Conservation (phyloP, 2,888 invertebrate genomes). For the Sthenelais limicola region DNA sequence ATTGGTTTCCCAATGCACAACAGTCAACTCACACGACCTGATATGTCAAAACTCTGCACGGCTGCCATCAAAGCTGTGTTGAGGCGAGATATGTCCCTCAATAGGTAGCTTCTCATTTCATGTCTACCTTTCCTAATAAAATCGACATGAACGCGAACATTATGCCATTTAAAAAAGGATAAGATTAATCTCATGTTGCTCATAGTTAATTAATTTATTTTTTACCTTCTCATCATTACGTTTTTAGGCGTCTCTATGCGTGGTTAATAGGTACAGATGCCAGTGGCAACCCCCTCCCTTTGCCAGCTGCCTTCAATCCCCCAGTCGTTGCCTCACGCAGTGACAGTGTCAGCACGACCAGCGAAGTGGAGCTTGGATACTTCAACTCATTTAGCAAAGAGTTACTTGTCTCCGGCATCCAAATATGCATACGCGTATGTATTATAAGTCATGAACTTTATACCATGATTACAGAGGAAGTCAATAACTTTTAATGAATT, state of each 20-base stretch:
- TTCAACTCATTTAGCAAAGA: constrained; percentile 79
- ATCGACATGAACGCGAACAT: too few species aligned
- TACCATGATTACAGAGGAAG: neutral
- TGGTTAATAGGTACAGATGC: constrained; percentile 85
- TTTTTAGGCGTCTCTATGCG: constrained; percentile 81
- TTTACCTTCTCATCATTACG: too few species aligned
- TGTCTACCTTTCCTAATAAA: too few species aligned
- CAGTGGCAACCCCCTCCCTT: constrained; percentile 48
- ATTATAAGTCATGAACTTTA: neutral
- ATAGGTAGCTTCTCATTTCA: too few species aligned
- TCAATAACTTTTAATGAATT: too few species aligned
- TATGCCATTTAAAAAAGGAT: too few species aligned
- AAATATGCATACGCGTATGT: neutral
- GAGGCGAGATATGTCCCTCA: constrained; percentile 90
- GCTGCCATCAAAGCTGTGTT: constrained; percentile 81
- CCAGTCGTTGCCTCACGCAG: constrained; percentile 1
- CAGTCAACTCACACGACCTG: constrained; percentile 77
- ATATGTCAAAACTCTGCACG: constrained; percentile 76
- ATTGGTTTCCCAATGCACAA: constrained; percentile 89
- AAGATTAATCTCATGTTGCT: too few species aligned
- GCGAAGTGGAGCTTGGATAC: constrained; percentile 59
- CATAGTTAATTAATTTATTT: too few species aligned
- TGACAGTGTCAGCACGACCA: constrained; percentile 48
- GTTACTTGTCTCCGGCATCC: constrained; percentile 71
- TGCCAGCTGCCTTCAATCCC: constrained; percentile 13